Percentiles rank a stretch among this genome's conserved stretches.
phyloP scores from a whole-genome alignment of 2,797 vertebrate genomes.

The Ctenopoma multispine region DNA sequence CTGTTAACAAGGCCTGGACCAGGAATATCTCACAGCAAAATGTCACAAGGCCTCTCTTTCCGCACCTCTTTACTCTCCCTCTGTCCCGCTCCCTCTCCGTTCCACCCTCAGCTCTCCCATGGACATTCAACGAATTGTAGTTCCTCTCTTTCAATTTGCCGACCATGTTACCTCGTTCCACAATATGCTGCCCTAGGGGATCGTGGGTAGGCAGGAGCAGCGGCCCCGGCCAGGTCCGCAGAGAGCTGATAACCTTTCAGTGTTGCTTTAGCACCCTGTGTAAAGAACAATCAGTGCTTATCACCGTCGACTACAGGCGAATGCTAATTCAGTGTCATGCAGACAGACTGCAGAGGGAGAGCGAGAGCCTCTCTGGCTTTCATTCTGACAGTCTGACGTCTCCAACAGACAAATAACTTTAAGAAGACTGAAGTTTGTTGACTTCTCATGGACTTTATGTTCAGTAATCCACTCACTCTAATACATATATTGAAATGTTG shows the following conservation, averaged over 20 bases:
- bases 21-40: slow-evolving; percentile 67
- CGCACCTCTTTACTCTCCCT: slow-evolving; percentile 43
- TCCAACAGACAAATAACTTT: slow-evolving; percentile 43
- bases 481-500: slow-evolving; percentile 23
- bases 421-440: slow-evolving; percentile 7
- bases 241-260: slow-evolving; percentile 81
- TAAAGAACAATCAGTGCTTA: slow-evolving; percentile 83
- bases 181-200: slow-evolving; percentile 64
- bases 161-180: slow-evolving; percentile 62
- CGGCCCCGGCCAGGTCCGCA: slow-evolving; percentile 65
- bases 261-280: slow-evolving; percentile 72
- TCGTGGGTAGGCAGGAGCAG: slow-evolving; percentile 57
- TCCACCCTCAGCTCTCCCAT: slow-evolving; percentile 59
- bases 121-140: slow-evolving; percentile 70
- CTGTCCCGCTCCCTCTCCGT: slow-evolving; percentile 17
- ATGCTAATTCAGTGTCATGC: slow-evolving; percentile 76
- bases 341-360: slow-evolving; percentile 54
- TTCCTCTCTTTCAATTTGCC: slow-evolving; percentile 76
- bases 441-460: slow-evolving; percentile 34
- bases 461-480: slow-evolving; percentile 31
- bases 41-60: slow-evolving; percentile 61
- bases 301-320: slow-evolving; percentile 68
- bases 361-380: slow-evolving; percentile 31
- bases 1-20: slow-evolving; percentile 67
- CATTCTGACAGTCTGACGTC: slow-evolving; percentile 30